Percentiles rank a stretch among this genome's conserved stretches.
Evolutionary conservation across 2,797 vertebrate species (phyloP).

Genomic region (Sitta carolinensis): DNA sequence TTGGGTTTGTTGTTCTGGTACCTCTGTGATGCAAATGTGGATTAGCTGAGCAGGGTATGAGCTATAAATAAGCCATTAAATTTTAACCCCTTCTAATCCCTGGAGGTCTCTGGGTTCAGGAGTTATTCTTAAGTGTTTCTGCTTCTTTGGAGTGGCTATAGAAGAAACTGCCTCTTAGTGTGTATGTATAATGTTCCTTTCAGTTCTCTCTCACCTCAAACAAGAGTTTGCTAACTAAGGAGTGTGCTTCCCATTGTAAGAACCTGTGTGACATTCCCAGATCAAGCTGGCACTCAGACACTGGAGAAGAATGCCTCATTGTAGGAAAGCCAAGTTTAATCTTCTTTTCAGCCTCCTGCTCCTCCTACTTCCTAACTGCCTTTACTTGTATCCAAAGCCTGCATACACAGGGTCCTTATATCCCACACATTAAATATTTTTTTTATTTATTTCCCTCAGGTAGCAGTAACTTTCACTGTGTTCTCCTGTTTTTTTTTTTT

Average conservation of each 20-base stretch:
- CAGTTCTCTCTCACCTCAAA: neutral
- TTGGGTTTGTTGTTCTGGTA: neutral
- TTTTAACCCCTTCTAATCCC: neutral
- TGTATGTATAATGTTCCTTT: neutral
- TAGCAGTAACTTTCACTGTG: neutral
- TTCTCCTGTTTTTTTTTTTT: neutral
- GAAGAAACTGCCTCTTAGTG: neutral
- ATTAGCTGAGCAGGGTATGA: neutral
- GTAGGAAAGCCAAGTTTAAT: slow-evolving; percentile 34
- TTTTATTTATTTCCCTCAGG: neutral
- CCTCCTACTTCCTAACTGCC: slow-evolving; percentile 12
- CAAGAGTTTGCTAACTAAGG: neutral
- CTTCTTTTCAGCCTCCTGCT: neutral
- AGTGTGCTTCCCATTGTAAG: neutral
- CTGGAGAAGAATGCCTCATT: slow-evolving; percentile 29
- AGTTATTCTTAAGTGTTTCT: neutral
- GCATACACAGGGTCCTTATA: slow-evolving; percentile 6
- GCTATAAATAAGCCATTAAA: neutral
- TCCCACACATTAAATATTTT: neutral
- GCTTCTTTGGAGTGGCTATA: neutral
- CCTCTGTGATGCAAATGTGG: neutral
- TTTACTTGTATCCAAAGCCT: neutral
- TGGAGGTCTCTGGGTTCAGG: neutral
- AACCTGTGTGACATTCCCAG: neutral
- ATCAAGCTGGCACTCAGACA: neutral